A percentile compares a stretch with the other conserved stretches of the same genome.
Conservation (phyloP, 2,113 vertebrate genomes). For the Cettia cetti region DNA sequence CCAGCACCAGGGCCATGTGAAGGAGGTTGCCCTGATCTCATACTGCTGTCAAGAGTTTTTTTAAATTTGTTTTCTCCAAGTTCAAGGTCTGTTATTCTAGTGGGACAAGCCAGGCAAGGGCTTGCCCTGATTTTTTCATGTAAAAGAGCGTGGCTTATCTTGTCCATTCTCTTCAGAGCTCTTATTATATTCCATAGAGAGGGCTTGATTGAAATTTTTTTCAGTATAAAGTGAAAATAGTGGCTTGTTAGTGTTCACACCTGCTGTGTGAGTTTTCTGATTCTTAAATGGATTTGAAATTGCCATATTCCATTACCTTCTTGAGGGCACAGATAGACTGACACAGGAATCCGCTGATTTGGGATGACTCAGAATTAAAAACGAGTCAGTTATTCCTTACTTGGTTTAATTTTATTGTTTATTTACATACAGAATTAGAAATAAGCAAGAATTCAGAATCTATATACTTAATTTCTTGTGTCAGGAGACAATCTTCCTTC, state of each 20-base stretch:
- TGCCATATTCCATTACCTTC: neutral
- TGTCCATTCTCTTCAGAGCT: neutral
- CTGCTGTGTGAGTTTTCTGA: neutral
- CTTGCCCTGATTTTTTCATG: neutral
- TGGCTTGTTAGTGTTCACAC: neutral
- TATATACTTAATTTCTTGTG: neutral
- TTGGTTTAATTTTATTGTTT: neutral
- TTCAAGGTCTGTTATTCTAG: neutral
- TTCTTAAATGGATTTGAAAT: neutral
- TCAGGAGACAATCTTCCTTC: neutral
- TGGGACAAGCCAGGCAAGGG: neutral
- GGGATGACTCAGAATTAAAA: constrained; percentile 5
- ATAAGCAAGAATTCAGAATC: neutral
- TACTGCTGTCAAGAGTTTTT: neutral
- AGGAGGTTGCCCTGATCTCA: neutral
- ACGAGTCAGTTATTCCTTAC: neutral
- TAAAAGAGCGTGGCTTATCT: neutral
- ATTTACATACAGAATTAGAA: neutral
- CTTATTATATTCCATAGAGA: neutral
- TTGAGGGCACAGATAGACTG: neutral
- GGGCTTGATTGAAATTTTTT: neutral
- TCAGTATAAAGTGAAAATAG: neutral
- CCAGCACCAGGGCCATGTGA: neutral
- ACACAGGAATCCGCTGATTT: neutral
- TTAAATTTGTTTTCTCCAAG: neutral